Evolutionary conservation across 2,888 invertebrate species (phyloP).

Genomic region (Thysanoteuthis rhombus): DNA sequence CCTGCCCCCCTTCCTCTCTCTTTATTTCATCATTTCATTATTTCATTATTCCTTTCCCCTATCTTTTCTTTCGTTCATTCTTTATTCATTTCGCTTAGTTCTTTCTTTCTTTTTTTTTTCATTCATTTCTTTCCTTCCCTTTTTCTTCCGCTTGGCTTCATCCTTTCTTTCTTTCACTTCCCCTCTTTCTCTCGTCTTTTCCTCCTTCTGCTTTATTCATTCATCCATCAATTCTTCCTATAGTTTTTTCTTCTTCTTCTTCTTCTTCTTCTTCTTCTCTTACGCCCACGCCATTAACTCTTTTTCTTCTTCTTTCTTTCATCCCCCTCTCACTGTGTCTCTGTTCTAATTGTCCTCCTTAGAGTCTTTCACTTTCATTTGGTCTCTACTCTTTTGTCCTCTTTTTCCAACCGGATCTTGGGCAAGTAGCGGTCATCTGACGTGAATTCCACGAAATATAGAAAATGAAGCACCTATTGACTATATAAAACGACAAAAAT

Average conservation of each 20-base stretch:
- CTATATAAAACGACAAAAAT: too few relatives aligned
- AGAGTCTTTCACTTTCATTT: too few relatives aligned
- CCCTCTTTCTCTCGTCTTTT: background rate
- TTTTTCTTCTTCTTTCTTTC: background rate
- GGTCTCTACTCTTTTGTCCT: too few relatives aligned
- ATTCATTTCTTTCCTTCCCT: background rate
- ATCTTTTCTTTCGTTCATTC: background rate
- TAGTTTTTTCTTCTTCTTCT: background rate
- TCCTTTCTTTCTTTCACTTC: background rate
- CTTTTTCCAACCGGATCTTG: too few relatives aligned
- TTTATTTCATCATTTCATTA: background rate
- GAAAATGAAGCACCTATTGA: too few relatives aligned
- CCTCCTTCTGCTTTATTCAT: background rate
- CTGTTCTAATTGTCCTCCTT: too few relatives aligned
- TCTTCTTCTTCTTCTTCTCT: background rate
- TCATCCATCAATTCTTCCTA: background rate
- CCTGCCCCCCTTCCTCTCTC: too few relatives aligned
- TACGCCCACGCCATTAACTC: too few relatives aligned
- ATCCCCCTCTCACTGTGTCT: background rate
- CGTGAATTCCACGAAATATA: too few relatives aligned
- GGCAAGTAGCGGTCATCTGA: too few relatives aligned
- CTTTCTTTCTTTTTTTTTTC: background rate
- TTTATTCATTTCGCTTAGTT: background rate
- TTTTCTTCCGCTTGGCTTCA: background rate
- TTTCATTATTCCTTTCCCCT: background rate